phyloP scores from a whole-genome alignment of 2,888 invertebrate genomes.

The Mesorhabditis sp. region DNA sequence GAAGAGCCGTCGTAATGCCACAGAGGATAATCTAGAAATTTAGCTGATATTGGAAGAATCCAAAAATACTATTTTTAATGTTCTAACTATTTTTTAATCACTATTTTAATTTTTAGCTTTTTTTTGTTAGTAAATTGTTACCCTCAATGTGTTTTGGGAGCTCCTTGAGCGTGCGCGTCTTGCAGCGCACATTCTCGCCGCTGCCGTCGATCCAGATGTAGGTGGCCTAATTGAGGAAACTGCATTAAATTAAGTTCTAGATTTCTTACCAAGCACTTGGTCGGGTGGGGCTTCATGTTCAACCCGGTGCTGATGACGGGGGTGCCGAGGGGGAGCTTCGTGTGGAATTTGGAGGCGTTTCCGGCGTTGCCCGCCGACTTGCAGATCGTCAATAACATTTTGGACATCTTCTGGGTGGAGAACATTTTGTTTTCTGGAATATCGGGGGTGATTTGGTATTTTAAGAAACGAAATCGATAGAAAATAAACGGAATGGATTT shows the following conservation, averaged over 20 bases:
- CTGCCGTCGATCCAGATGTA: constrained; percentile 1
- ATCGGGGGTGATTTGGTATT: background rate
- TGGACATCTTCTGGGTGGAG: background rate
- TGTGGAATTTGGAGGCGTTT: background rate
- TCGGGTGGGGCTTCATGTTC: background rate
- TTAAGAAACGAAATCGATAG: background rate
- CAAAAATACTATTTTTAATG: no score
- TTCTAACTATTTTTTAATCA: no score
- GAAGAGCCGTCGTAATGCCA: constrained; percentile 95
- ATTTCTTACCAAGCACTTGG: background rate
- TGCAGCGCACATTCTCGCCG: background rate
- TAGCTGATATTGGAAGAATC: background rate
- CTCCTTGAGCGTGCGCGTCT: background rate
- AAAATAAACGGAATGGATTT: background rate
- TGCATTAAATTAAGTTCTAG: background rate
- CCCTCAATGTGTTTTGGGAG: background rate
- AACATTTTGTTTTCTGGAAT: background rate
- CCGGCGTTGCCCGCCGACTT: background rate
- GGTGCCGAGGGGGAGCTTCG: constrained; percentile 3
- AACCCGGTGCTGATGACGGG: background rate
- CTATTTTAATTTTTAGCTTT: no score
- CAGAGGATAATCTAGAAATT: constrained; percentile 68
- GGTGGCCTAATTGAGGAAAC: background rate
- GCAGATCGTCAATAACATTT: background rate
- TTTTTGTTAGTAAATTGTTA: background rate